Conservation (phyloP, 2,113 vertebrate genomes). For the Periophthalmus modestus region DNA sequence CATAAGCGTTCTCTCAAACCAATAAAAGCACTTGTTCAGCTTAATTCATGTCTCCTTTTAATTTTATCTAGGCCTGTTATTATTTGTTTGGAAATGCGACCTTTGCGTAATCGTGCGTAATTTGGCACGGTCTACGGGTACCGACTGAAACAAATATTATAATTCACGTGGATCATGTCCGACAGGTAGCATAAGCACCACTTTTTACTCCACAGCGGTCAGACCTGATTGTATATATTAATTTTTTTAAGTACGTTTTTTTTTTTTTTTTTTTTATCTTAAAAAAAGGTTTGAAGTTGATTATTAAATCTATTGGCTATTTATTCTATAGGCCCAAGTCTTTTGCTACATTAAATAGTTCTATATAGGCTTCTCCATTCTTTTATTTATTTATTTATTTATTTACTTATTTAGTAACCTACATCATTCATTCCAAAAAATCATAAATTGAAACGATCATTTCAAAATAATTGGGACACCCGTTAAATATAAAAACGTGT, state of each 20-base stretch:
- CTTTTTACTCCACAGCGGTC: neutral
- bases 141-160: too few relatives aligned
- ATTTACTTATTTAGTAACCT: too few relatives aligned
- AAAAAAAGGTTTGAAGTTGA: too few relatives aligned
- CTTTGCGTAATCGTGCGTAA: neutral
- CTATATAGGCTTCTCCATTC: neutral
- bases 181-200: neutral
- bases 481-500: neutral
- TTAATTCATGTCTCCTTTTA: slow-evolving; percentile 33
- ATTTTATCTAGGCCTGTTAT: neutral
- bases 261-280: neutral
- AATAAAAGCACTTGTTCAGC: slow-evolving; percentile 83
- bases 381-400: too few relatives aligned
- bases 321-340: too few relatives aligned
- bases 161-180: neutral
- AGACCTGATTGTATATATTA: neutral
- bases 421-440: too few relatives aligned
- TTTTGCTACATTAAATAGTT: too few relatives aligned
- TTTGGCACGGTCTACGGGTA: too few relatives aligned
- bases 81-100: neutral
- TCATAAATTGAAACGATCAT: neutral
- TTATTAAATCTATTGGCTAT: too few relatives aligned
- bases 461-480: neutral
- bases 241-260: too few relatives aligned
- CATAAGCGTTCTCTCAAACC: slow-evolving; percentile 77